phyloP scores from a whole-genome alignment of 2,888 invertebrate genomes.

The Maniola hyperantus region DNA sequence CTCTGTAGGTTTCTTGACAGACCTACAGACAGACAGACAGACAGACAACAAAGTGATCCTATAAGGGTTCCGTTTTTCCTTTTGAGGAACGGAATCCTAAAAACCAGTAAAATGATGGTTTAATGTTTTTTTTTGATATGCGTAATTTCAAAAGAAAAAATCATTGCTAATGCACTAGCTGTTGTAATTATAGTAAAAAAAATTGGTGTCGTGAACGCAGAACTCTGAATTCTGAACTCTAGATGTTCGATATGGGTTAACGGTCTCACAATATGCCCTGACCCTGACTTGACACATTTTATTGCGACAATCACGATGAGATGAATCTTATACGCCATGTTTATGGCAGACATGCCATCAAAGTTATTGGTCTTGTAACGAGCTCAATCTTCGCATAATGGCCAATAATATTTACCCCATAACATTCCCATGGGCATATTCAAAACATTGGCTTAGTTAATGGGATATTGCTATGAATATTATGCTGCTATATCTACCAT shows the following conservation, averaged over 20 bases:
- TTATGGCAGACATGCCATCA: slow-evolving; percentile 17
- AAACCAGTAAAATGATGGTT: too few relatives aligned
- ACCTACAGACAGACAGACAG: too few relatives aligned
- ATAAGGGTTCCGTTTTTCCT: too few relatives aligned
- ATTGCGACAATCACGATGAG: slow-evolving; percentile 16
- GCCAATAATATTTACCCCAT: slow-evolving; percentile 13
- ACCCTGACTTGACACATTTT: slow-evolving; percentile 6
- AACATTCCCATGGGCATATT: slow-evolving; percentile 11
- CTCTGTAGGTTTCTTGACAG: too few relatives aligned
- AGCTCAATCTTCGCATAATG: slow-evolving; percentile 17
- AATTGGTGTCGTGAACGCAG: too few relatives aligned
- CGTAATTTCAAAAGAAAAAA: too few relatives aligned
- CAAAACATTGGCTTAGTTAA: slow-evolving; percentile 1
- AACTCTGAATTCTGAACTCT: too few relatives aligned
- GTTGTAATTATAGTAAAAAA: too few relatives aligned
- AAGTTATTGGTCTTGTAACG: slow-evolving; percentile 20
- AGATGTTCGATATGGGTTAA: background rate
- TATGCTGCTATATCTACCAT: background rate
- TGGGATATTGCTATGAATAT: background rate
- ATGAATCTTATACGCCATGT: slow-evolving; percentile 24
- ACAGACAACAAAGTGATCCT: too few relatives aligned
- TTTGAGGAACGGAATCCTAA: too few relatives aligned
- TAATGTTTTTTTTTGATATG: too few relatives aligned
- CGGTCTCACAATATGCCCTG: background rate
- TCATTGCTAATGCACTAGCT: too few relatives aligned